Evolutionary conservation across 2,888 invertebrate species (phyloP), one percentile per base, ranked within the genome.

Genomic region (Saturnia japonica): DNA sequence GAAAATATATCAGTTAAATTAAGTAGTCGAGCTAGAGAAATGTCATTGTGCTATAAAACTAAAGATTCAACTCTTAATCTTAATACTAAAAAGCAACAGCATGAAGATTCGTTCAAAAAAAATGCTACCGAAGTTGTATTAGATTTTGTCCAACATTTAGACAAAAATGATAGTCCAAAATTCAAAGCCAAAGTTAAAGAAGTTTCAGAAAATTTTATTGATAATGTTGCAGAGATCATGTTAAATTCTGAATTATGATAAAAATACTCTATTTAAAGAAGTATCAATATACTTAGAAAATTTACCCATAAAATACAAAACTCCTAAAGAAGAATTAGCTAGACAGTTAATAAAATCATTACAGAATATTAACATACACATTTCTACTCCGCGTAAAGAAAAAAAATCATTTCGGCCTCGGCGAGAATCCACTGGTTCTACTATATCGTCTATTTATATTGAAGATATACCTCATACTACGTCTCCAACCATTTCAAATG

Each of bases 331-430:
- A 69, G 71, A 74, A 64, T 70, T 77, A 60, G 72, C 71, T 22
- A 72, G 72, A 22, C 19, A 75, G 68, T 71, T 81, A 28, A 69
- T 71, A 42, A 69, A 70, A 60, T 75, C 67, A 60, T 66, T 81
- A 14, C 71, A 71, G 42, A 71, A 68, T 28, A 43, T 74, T 47
- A 60, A 70, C 16, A 70, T 75, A 42, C 71, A 75, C 70, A 74
- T 76, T 42, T 81, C 80, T 22, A 80, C 81, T 28, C 79, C 81
- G 0, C 71, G 57, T 54, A 74, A 72, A 66, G 70, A 70, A 14
- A 68, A 62, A n/a, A 34, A 11, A 47, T 69, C 69, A 22, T 74
- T 78, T 72, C 51, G 69, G 22, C 76, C 75, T 19, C 74, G 47
- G 68, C 60, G 68, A 28, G 45, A 69, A 9, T 68, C 71, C 4